Conservation (phyloP, 2,888 invertebrate species). For the Drosophila meridiana region DNA sequence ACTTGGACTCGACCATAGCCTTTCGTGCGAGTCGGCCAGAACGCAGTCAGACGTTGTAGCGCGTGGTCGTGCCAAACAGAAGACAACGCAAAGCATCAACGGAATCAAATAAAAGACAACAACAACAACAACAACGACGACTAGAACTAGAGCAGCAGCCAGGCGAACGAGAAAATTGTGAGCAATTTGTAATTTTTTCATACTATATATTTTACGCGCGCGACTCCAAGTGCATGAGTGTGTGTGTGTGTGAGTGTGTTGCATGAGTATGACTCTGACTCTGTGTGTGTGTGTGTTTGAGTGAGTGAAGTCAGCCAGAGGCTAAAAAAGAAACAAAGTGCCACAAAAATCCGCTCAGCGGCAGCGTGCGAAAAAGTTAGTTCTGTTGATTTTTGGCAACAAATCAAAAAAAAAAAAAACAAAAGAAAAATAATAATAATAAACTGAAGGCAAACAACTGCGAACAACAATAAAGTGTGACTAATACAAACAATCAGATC, state of each 20-base stretch:
- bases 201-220: slow-evolving; percentile 63
- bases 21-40: slow-evolving; percentile 63
- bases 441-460: slow-evolving; percentile 34
- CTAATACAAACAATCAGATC: slow-evolving; percentile 12
- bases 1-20: slow-evolving; percentile 25
- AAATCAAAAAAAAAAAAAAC: slow-evolving; percentile 18
- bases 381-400: slow-evolving; percentile 53
- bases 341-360: slow-evolving; percentile 27
- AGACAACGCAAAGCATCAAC: slow-evolving; percentile 11
- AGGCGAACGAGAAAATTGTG: slow-evolving; percentile 71
- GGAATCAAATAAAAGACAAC: neutral
- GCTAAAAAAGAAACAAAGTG: slow-evolving; percentile 22
- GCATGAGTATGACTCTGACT: neutral
- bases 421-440: slow-evolving; percentile 8
- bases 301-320: slow-evolving; percentile 65
- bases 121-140: slow-evolving; percentile 25
- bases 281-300: slow-evolving; percentile 34
- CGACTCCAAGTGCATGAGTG: slow-evolving; percentile 38
- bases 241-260: slow-evolving; percentile 27
- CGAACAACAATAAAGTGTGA: slow-evolving; percentile 30
- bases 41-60: slow-evolving; percentile 80
- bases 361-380: slow-evolving; percentile 47
- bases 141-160: slow-evolving; percentile 58
- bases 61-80: slow-evolving; percentile 76
- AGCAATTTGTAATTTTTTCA: slow-evolving; percentile 73